Evolutionary conservation across 2,888 invertebrate species (phyloP).

Genomic region (Macaria notata): DNA sequence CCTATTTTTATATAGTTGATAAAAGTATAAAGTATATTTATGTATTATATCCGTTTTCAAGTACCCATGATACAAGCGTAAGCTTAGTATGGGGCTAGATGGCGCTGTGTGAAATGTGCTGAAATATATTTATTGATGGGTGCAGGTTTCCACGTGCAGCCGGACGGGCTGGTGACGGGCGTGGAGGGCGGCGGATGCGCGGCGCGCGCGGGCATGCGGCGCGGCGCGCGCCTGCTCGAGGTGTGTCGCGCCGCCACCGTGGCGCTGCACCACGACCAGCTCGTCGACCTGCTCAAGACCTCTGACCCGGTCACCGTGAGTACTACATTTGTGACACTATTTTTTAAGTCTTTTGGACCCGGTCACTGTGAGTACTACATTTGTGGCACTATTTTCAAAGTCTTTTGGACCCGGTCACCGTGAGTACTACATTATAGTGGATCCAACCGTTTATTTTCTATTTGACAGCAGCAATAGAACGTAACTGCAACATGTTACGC

Average conservation of each 20-base stretch:
- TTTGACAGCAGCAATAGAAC: too few species aligned
- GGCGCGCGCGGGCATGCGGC: constrained; percentile 92
- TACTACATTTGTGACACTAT: background rate
- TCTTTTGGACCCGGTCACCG: constrained; percentile 92
- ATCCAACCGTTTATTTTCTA: too few species aligned
- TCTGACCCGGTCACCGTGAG: constrained; percentile 92
- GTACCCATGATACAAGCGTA: too few species aligned
- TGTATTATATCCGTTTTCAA: too few species aligned
- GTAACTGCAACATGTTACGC: too few species aligned
- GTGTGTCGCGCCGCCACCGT: constrained; percentile 95
- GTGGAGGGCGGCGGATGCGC: constrained; percentile 88
- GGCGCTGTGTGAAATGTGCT: too few species aligned
- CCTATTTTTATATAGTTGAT: too few species aligned
- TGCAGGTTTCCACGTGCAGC: constrained; percentile 92
- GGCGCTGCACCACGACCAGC: constrained; percentile 94
- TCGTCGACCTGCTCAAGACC: constrained; percentile 95
- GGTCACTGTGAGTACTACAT: constrained; percentile 84
- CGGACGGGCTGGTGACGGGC: constrained; percentile 96
- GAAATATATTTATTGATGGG: too few species aligned
- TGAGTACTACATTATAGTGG: constrained; percentile 60
- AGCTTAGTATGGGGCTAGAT: too few species aligned
- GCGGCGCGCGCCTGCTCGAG: constrained; percentile 95
- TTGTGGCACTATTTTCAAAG: too few species aligned
- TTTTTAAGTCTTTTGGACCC: too few species aligned
- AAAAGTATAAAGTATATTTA: too few species aligned